Evolutionary conservation across 2,113 vertebrate species (phyloP).

Genomic region (Tragelaphus strepsiceros): DNA sequence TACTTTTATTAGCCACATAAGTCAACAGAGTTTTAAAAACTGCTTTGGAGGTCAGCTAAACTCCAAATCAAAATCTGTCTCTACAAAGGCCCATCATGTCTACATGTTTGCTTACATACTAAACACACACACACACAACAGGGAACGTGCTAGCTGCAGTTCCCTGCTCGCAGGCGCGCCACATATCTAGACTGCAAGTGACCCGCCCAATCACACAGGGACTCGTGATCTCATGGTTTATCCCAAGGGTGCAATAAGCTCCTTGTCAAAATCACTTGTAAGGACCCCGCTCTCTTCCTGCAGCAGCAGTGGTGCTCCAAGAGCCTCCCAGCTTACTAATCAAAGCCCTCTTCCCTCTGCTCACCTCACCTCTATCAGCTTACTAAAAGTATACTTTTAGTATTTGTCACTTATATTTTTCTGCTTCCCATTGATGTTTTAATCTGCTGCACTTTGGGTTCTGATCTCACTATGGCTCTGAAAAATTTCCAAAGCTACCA

Average conservation of each 20-base stretch:
- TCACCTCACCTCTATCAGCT: neutral
- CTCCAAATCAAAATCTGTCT: neutral
- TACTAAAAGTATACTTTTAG: neutral
- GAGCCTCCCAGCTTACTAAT: neutral
- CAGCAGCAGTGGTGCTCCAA: neutral
- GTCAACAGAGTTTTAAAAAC: neutral
- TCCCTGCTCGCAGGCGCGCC: neutral
- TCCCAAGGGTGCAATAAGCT: neutral
- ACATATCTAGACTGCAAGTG: neutral
- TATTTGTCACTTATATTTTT: neutral
- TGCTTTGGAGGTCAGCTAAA: neutral
- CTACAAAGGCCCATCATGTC: neutral
- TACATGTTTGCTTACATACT: neutral
- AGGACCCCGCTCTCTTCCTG: neutral
- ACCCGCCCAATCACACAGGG: neutral
- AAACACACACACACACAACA: neutral
- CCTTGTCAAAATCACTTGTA: neutral
- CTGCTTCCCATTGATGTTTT: neutral
- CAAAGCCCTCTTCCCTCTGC: neutral
- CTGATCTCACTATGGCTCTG: neutral
- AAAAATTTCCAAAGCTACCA: neutral
- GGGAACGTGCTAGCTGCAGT: neutral
- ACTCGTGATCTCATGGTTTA: neutral
- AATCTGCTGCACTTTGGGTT: neutral
- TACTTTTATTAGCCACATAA: neutral